These are phyloP conservation scores for Mya arenaria DNA, from an alignment of 1,140 invertebrate species.

Conservation along the genomic window DNA sequence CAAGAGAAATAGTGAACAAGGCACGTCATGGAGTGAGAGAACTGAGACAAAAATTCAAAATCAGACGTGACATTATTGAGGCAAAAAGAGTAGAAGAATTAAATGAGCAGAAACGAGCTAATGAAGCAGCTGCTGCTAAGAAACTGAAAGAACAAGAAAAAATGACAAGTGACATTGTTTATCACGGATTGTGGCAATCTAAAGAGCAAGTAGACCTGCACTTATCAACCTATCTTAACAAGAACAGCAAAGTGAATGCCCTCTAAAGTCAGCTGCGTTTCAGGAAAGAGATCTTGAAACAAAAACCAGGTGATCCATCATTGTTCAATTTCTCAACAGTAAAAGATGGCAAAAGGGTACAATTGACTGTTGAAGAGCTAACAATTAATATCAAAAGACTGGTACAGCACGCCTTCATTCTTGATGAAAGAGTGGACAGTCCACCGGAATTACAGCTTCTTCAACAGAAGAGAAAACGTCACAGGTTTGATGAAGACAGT, in stretches of 20 bases:
- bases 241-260: slow-evolving; percentile 1
- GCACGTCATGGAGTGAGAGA: background rate
- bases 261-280: background rate
- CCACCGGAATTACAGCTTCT: background rate
- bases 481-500: background rate
- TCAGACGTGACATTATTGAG: background rate
- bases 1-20: background rate
- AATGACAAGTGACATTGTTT: background rate
- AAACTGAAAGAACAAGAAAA: slow-evolving; percentile 12
- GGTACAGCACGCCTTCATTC: background rate
- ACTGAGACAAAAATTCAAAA: background rate
- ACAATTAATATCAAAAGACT: background rate
- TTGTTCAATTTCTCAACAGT: background rate
- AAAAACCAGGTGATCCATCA: background rate
- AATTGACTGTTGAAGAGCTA: background rate
- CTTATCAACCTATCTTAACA: background rate
- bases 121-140: background rate
- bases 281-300: slow-evolving; percentile 1
- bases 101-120: background rate
- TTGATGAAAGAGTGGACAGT: slow-evolving; percentile 1
- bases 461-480: background rate
- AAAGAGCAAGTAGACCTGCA: background rate
- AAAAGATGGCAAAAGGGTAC: no score
- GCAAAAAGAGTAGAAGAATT: background rate
- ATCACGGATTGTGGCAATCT: slow-evolving; percentile 5